phyloP scores from a whole-genome alignment of 2,888 invertebrate genomes.

The Lasioglossum malachurum region DNA sequence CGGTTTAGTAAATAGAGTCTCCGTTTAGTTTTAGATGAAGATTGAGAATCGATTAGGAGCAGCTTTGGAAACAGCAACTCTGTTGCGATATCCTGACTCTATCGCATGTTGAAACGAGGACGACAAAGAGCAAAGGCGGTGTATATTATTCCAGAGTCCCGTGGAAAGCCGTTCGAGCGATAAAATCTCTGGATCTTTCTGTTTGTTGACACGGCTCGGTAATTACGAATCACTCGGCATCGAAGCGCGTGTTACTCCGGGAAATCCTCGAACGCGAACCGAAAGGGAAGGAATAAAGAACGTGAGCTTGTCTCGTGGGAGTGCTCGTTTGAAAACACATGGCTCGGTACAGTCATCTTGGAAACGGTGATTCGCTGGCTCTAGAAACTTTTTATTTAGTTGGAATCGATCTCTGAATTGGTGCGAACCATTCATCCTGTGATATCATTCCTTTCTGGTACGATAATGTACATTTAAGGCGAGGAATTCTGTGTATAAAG shows the following conservation, averaged over 20 bases:
- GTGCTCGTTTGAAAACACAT: slow-evolving; percentile 36
- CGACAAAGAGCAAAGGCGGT: not conserved
- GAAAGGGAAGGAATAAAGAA: slow-evolving; percentile 50
- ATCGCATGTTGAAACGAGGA: no score
- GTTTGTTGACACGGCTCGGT: slow-evolving; percentile 28
- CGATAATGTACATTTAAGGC: not conserved
- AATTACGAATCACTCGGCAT: slow-evolving; percentile 41
- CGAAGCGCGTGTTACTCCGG: slow-evolving; percentile 9
- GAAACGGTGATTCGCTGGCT: not conserved
- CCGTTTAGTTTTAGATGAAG: not conserved
- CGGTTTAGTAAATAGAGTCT: not conserved
- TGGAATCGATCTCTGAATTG: not conserved
- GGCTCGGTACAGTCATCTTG: slow-evolving; percentile 28
- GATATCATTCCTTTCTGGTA: not conserved
- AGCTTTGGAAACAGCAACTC: not conserved
- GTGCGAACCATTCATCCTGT: not conserved
- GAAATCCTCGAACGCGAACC: slow-evolving; percentile 26
- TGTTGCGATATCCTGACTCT: not conserved
- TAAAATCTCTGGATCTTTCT: not conserved
- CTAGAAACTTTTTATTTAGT: not conserved
- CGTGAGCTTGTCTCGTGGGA: slow-evolving; percentile 20
- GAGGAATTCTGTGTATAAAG: not conserved
- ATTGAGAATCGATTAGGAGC: not conserved
- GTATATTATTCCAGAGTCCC: slow-evolving; percentile 15
- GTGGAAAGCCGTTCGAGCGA: slow-evolving; percentile 6